Percentiles rank a stretch among this genome's conserved stretches.
Evolutionary conservation across 2,113 vertebrate species (phyloP).

Genomic region (Grammomys surdaster): DNA sequence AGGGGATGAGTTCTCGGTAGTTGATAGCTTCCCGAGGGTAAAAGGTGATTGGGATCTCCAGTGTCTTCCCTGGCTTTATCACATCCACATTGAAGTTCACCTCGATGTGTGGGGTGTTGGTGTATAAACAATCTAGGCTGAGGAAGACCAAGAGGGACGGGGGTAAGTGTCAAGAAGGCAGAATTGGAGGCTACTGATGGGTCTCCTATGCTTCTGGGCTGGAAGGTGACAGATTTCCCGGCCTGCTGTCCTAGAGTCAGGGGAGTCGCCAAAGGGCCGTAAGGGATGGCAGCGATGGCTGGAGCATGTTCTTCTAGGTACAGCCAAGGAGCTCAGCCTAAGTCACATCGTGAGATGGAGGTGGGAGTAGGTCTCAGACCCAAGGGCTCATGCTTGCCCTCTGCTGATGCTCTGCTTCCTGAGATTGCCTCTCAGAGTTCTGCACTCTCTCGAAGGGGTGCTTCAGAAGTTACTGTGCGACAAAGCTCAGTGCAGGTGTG

Average conservation of each 20-base stretch:
- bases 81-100: conserved; percentile 84
- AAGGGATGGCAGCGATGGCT: neutral
- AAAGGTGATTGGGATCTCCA: conserved; percentile 90
- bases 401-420: neutral
- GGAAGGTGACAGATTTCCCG: neutral
- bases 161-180: neutral
- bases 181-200: neutral
- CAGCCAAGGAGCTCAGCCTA: neutral
- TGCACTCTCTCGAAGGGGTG: neutral
- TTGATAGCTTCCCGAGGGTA: conserved; percentile 87
- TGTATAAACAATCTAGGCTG: conserved; percentile 91
- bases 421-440: neutral
- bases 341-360: neutral
- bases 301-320: neutral
- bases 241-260: neutral
- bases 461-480: neutral
- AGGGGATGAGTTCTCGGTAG: conserved; percentile 90
- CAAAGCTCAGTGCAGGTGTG: neutral
- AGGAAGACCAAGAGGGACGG: conserved; percentile 53
- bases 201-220: neutral
- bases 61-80: conserved; percentile 86
- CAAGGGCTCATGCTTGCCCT: neutral
- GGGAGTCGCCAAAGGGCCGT: neutral
- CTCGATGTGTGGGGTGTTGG: conserved; percentile 86
- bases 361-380: neutral